Evolutionary conservation across 2,113 vertebrate genomes (phyloP), one percentile per base, ranked within the genome.

Genomic region (Thymallus thymallus): DNA sequence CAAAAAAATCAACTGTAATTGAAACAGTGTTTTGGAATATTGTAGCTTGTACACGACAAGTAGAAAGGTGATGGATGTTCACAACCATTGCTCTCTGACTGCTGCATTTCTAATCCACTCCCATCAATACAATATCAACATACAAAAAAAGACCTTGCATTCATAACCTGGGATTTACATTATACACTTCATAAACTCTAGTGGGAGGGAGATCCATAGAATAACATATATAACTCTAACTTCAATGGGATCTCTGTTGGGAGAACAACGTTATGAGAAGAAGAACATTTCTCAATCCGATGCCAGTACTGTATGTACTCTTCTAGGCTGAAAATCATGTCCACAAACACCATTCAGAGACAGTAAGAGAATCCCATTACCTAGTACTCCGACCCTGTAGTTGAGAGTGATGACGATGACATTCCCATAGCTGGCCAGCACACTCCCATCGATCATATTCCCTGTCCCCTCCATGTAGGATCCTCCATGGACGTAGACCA

Each of bases 401-500:
- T 99, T 99, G 81, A 99, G 94, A 70, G 97, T 99, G 91, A 99
- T 96, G 80, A 98, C 96, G 10, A 99, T 96, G 81, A 99, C 96
- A 1, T 98, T 99, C 66, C 97, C 97, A 1, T 99, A 99, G 90
- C 97, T 99, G 90, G 97, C 97, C 84, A 99, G 91, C 74, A 99
- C 89, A 20, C 96, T 97, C 89, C 97, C 97, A 3, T 99, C 97
- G 86, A 99, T 98, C 94, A 98, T 97, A 92, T 99, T 99, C 58
- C 97, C 97, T 0, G 97, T 99, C 80, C 97, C 97, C 85, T 99
- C 97, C 97, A 99, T 99, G 89, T 99, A 99, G 0, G 97, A 99
- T 60, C 97, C 97, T 12, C 97, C 97, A 0, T 99, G 97, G 91
- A 99, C 98, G 69, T 98, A 99, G 68, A 99, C 94, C 97, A 99